Percentiles rank a stretch among this genome's conserved stretches.
phyloP scores from a whole-genome alignment of 2,113 vertebrate species.

The Heteronetta atricapilla region DNA sequence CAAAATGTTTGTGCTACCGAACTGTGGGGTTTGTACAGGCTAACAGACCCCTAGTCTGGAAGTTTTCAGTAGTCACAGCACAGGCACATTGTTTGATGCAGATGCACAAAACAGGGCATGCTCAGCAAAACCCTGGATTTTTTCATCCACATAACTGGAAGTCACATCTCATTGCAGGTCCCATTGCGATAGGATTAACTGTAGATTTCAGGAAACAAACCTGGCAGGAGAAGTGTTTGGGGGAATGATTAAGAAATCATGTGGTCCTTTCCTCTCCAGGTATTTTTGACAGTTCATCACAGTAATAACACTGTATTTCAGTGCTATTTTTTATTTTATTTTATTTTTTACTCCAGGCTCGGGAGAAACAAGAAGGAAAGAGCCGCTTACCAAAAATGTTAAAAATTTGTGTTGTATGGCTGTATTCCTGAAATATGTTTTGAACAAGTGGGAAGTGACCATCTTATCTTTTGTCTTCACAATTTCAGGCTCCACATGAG shows the following conservation, averaged over 20 bases:
- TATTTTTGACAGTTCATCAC: background rate
- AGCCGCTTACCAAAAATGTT: background rate
- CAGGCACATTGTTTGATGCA: background rate
- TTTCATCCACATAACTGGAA: background rate
- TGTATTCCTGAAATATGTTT: background rate
- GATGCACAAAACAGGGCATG: background rate
- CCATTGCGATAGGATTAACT: fast-evolving
- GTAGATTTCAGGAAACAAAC: background rate
- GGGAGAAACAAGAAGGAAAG: background rate
- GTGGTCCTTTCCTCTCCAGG: background rate
- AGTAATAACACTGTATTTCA: background rate
- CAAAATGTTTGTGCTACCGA: background rate
- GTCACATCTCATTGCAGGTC: background rate
- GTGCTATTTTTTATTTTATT: background rate
- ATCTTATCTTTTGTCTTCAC: background rate
- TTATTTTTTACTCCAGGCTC: background rate
- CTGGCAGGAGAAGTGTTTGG: background rate
- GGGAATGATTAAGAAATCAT: background rate
- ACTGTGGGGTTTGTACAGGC: background rate
- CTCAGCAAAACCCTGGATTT: background rate
- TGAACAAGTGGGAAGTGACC: background rate
- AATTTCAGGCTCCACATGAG: background rate
- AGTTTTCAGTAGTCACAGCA: background rate
- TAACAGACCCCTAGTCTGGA: background rate
- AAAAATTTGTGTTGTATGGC: background rate